Evolutionary conservation across 2,113 vertebrate species (phyloP).

Genomic region (Himantopus leucocephalus): DNA sequence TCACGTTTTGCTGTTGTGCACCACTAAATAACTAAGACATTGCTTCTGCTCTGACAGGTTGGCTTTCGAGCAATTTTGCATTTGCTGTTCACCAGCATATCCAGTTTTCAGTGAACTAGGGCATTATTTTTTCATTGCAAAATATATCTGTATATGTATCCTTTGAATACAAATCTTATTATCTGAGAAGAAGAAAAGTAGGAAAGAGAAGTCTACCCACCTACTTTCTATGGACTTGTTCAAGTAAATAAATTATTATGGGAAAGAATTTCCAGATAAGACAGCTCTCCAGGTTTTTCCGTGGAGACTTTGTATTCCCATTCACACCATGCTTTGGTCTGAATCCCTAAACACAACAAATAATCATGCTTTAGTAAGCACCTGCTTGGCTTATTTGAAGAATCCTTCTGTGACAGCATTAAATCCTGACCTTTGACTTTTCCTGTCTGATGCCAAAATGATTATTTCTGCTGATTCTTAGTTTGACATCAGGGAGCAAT

Average conservation of each 20-base stretch:
- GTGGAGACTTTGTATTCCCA: background rate
- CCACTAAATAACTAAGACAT: background rate
- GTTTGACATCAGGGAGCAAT: conserved; percentile 71
- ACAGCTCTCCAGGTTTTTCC: background rate
- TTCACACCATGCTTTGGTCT: conserved; percentile 1
- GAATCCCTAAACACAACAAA: conserved; percentile 62
- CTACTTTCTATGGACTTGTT: background rate
- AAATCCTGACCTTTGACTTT: conserved; percentile 67
- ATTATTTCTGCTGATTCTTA: conserved; percentile 72
- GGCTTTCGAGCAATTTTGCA: background rate
- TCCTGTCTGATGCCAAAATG: conserved; percentile 67
- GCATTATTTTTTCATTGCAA: background rate
- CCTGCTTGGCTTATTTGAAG: conserved; percentile 64
- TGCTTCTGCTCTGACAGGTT: background rate
- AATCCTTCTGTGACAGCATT: conserved; percentile 30
- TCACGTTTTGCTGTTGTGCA: background rate
- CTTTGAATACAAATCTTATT: background rate
- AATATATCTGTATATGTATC: too few relatives aligned
- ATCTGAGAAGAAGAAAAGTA: background rate
- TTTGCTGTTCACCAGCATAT: background rate
- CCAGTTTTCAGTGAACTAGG: background rate
- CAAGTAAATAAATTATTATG: background rate
- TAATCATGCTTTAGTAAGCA: conserved; percentile 70
- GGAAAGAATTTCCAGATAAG: background rate
- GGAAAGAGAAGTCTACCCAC: background rate